Percentiles rank a stretch among this genome's conserved stretches.
phyloP scores from a whole-genome alignment of 2,888 invertebrate species.

The Alsophila aescularia region DNA sequence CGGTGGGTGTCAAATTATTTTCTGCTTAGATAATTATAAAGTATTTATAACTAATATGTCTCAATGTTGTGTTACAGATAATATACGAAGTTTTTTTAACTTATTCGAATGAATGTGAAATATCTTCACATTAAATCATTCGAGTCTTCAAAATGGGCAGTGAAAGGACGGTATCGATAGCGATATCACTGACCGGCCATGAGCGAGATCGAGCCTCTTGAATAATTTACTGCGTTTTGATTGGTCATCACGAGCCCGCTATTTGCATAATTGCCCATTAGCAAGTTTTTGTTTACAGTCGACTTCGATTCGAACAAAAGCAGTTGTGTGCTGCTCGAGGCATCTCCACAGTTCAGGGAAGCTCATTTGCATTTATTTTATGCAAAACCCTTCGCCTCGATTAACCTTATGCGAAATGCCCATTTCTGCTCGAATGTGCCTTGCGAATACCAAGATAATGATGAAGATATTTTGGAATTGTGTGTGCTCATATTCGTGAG shows the following conservation, averaged over 20 bases:
- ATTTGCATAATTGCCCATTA: conserved; percentile 80
- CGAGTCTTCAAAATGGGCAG: conserved; percentile 2
- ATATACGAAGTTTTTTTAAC: too few species aligned
- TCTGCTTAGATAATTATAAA: conserved; percentile 12
- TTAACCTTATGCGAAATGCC: conserved; percentile 46
- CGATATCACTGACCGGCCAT: conserved; percentile 44
- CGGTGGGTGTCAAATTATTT: conserved; percentile 13
- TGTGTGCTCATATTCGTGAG: conserved; percentile 32
- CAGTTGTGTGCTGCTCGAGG: conserved; percentile 50
- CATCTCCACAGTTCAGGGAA: conserved; percentile 46
- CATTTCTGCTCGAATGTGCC: conserved; percentile 32
- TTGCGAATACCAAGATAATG: conserved; percentile 34
- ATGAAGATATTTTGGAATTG: conserved; percentile 37
- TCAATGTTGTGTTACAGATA: too few species aligned
- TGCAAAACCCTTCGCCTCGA: conserved; percentile 49
- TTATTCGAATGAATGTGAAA: too few species aligned
- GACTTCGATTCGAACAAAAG: conserved; percentile 56
- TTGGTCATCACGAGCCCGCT: conserved; percentile 66
- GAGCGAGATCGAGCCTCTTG: conserved; percentile 58
- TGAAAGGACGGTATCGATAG: conserved; percentile 37
- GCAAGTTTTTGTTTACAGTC: conserved; percentile 75
- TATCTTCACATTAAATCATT: neutral
- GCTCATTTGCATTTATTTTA: conserved; percentile 59
- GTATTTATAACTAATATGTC: too few species aligned
- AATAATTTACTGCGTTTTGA: conserved; percentile 79